Evolutionary conservation across 2,113 vertebrate species (phyloP).

Genomic region (Pomatorhinus ruficollis): DNA sequence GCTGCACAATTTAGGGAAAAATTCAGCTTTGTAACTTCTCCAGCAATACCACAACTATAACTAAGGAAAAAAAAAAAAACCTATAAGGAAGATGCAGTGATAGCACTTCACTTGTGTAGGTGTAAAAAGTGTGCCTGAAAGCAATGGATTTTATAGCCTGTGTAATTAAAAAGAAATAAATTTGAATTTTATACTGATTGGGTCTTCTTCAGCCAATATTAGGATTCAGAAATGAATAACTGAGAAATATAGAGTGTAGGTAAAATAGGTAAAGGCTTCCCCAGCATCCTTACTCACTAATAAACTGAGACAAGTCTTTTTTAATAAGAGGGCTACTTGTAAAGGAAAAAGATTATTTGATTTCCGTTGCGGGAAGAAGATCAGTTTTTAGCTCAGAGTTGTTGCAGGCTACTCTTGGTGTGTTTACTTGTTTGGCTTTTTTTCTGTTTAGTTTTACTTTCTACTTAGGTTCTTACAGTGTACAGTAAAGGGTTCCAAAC

Average conservation of each 20-base stretch:
- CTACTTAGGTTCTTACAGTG: neutral
- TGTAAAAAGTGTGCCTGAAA: neutral
- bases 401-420: neutral
- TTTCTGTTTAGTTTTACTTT: neutral
- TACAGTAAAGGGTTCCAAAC: neutral
- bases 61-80: neutral
- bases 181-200: neutral
- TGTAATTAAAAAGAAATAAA: neutral
- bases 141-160: neutral
- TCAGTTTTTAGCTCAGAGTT: neutral
- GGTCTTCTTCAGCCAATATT: neutral
- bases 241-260: neutral
- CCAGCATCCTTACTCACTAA: neutral
- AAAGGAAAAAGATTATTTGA: neutral
- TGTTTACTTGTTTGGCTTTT: neutral
- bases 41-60: neutral
- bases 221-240: neutral
- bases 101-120: neutral
- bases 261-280: neutral
- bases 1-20: neutral
- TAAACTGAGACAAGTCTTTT: neutral
- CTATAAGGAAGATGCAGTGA: neutral
- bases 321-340: neutral
- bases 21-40: neutral
- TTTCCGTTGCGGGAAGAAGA: neutral